Evolutionary conservation across 2,888 invertebrate species (phyloP).

Genomic region (Pyrgus malvae): DNA sequence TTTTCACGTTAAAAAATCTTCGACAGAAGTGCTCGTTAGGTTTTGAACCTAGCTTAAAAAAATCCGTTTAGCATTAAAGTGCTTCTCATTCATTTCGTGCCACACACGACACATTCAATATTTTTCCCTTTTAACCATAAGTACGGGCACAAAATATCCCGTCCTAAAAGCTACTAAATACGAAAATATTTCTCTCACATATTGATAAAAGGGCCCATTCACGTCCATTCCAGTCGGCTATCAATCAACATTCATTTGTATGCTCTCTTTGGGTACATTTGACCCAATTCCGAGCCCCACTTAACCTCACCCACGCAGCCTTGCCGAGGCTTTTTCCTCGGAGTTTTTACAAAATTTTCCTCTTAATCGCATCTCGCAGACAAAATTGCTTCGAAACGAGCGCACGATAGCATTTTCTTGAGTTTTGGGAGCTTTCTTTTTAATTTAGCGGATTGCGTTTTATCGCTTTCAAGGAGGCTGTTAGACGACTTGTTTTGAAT

Average conservation of each 20-base stretch:
- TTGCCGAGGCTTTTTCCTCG: slow-evolving; percentile 34
- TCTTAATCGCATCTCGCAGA: slow-evolving; percentile 25
- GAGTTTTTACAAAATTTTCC: slow-evolving; percentile 30
- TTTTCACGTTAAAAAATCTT: too few species aligned
- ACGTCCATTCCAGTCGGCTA: slow-evolving; percentile 18
- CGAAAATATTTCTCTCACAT: not conserved
- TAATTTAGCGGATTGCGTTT: slow-evolving; percentile 8
- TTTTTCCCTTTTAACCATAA: not conserved
- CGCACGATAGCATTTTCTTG: slow-evolving; percentile 4
- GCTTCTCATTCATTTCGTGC: too few species aligned
- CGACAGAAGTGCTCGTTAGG: too few species aligned
- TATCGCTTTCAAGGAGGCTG: not conserved
- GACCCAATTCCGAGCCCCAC: slow-evolving; percentile 31
- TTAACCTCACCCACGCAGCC: slow-evolving; percentile 32
- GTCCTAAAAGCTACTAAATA: not conserved
- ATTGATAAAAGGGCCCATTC: slow-evolving; percentile 17
- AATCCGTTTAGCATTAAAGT: too few species aligned
- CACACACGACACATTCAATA: not conserved
- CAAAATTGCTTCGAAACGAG: slow-evolving; percentile 20
- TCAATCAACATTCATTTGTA: slow-evolving; percentile 34
- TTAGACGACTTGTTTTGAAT: not conserved
- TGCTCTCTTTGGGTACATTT: slow-evolving; percentile 32
- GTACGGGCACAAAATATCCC: too few species aligned
- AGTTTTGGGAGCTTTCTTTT: slow-evolving; percentile 2
- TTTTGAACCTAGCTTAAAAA: too few species aligned